Evolutionary conservation across 2,113 vertebrate genomes (phyloP).

Genomic region (Tachycineta bicolor): DNA sequence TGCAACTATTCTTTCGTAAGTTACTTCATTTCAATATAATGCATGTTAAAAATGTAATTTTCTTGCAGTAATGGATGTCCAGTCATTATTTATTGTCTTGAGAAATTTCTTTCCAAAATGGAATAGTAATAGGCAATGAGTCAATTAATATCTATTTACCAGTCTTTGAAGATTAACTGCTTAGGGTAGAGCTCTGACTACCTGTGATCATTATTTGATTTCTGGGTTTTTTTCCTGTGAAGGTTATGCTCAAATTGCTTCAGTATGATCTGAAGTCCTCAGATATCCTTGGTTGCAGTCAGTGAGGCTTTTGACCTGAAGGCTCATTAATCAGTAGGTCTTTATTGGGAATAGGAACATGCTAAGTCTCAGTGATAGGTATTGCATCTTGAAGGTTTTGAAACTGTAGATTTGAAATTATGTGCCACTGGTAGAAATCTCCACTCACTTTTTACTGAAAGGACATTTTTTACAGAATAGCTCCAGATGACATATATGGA

Average conservation of each 20-base stretch:
- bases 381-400: background rate
- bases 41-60: slow-evolving; percentile 44
- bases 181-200: background rate
- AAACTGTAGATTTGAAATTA: background rate
- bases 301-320: background rate
- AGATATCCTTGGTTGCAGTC: background rate
- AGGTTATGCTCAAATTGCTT: background rate
- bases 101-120: slow-evolving; percentile 47
- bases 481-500: background rate
- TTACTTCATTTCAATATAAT: slow-evolving; percentile 45
- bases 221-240: background rate
- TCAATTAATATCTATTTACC: slow-evolving; percentile 40
- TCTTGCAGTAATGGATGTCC: background rate
- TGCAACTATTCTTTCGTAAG: background rate
- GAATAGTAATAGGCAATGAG: slow-evolving; percentile 50
- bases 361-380: background rate
- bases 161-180: background rate
- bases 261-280: background rate
- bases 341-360: background rate
- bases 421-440: background rate
- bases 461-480: background rate
- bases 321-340: background rate
- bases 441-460: background rate
- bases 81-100: slow-evolving; percentile 51
- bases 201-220: background rate